phyloP scores from a whole-genome alignment of 2,113 vertebrate genomes.

The Sapajus apella region DNA sequence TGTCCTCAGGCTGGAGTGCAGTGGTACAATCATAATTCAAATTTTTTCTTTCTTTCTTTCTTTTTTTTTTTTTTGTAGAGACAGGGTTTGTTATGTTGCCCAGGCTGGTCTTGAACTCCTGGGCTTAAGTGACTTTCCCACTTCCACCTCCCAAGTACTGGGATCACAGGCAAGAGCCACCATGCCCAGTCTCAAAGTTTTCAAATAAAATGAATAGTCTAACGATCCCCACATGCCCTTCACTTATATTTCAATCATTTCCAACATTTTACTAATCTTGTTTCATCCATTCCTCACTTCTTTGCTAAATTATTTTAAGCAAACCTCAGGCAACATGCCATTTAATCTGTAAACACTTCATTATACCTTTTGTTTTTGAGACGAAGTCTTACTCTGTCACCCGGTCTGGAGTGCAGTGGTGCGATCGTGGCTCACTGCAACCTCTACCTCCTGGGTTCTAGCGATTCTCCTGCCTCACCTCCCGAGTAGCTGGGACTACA shows the following conservation, averaged over 20 bases:
- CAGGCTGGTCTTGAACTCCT: background rate
- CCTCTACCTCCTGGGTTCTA: background rate
- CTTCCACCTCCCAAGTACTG: background rate
- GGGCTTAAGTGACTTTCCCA: background rate
- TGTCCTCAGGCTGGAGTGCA: background rate
- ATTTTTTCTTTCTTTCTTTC: background rate
- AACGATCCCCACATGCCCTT: background rate
- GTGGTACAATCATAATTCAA: background rate
- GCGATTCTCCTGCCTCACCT: background rate
- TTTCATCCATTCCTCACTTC: rapidly evolving
- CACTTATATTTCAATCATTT: background rate
- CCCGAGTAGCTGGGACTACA: background rate
- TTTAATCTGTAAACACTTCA: background rate
- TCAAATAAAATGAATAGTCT: background rate
- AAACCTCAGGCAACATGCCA: background rate
- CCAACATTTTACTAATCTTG: background rate
- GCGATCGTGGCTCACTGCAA: background rate
- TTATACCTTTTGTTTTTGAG: background rate
- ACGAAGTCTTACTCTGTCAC: background rate
- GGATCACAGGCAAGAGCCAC: background rate
- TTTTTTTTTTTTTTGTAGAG: background rate
- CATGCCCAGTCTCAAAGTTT: background rate
- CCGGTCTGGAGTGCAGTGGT: background rate
- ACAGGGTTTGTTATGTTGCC: background rate
- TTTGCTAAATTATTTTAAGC: background rate